A percentile compares a stretch with the other conserved stretches of the same genome.
phyloP scores from a whole-genome alignment of 1,140 invertebrate genomes.

The Potamilus streckersoni region DNA sequence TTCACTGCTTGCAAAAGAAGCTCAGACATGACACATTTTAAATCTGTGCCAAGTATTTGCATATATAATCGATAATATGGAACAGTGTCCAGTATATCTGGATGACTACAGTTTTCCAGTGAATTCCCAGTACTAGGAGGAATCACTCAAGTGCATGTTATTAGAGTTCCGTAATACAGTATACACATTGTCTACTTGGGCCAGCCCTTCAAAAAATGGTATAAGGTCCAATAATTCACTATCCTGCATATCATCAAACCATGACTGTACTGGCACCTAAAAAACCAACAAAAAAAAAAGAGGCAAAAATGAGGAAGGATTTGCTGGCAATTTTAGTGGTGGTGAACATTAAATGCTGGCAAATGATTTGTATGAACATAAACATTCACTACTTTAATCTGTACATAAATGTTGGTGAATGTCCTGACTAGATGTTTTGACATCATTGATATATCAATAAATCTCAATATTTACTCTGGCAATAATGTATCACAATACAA shows the following conservation, averaged over 20 bases:
- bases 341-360: neutral
- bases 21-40: too few species aligned
- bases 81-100: too few species aligned
- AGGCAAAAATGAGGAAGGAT: neutral
- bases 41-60: too few species aligned
- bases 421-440: neutral
- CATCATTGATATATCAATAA: conserved; percentile 2
- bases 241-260: conserved; percentile 95
- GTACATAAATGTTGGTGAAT: neutral
- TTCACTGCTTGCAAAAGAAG: too few species aligned
- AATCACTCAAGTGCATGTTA: conserved; percentile 44
- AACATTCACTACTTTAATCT: neutral
- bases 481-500: too few species aligned
- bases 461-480: too few species aligned
- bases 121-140: conserved; percentile 38
- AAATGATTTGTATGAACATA: neutral
- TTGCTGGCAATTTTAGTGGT: neutral
- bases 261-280: conserved; percentile 94
- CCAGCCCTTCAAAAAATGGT: conserved; percentile 92
- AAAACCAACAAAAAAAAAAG: conserved; percentile 32
- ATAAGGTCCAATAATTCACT: conserved; percentile 92
- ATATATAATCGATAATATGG: too few species aligned
- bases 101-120: too few species aligned
- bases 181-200: conserved; percentile 65
- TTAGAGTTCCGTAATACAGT: conserved; percentile 56